Evolutionary conservation across 2,888 invertebrate species (phyloP).

Genomic region (Saturnia pavonia): DNA sequence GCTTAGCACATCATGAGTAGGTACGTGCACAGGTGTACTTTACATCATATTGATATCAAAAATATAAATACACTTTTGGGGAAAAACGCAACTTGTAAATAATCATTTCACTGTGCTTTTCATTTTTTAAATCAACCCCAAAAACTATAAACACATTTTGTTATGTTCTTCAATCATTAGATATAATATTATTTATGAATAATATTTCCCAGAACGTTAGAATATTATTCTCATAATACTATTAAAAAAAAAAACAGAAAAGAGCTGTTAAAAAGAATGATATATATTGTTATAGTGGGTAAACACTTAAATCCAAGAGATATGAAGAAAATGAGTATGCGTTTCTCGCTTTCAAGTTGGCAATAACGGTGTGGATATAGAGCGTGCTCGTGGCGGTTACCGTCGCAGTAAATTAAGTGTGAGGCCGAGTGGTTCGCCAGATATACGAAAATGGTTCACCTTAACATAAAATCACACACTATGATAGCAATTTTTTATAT

Average conservation of each 20-base stretch:
- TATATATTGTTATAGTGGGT: conserved; percentile 62
- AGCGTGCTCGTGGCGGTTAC: conserved; percentile 77
- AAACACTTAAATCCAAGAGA: conserved; percentile 71
- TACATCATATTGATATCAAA: too few species aligned
- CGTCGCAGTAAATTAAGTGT: conserved; percentile 75
- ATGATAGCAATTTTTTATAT: not conserved
- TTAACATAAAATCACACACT: conserved; percentile 34
- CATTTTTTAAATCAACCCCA: too few species aligned
- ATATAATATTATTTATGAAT: not conserved
- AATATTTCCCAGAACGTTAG: not conserved
- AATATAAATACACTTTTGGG: too few species aligned
- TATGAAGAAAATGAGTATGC: conserved; percentile 75
- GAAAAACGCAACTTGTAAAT: too few species aligned
- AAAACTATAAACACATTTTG: too few species aligned
- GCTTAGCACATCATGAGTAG: conserved; percentile 54
- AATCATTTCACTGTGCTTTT: too few species aligned
- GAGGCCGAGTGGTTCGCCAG: conserved; percentile 58
- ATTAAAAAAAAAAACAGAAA: conserved; percentile 2
- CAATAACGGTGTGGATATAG: conserved; percentile 77
- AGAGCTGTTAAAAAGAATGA: conserved; percentile 48
- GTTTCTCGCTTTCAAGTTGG: conserved; percentile 79
- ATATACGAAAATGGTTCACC: conserved; percentile 59
- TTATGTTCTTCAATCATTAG: too few species aligned
- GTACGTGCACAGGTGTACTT: conserved; percentile 34
- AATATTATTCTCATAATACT: not conserved